Conservation (phyloP, 2,888 invertebrate genomes). For the Lepidocyrtinus sp. region DNA sequence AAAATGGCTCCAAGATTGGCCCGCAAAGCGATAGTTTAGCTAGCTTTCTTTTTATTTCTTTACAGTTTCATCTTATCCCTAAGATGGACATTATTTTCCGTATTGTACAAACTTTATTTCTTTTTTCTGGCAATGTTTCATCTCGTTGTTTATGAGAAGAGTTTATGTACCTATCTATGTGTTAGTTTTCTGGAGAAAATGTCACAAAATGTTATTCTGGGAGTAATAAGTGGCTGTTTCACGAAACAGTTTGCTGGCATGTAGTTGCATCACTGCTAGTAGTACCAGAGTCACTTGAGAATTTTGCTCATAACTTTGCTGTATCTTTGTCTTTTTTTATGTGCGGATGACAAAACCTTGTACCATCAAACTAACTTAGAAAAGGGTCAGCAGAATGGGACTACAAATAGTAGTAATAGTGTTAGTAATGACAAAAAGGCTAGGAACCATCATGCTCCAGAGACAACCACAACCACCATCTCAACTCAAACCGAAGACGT, state of each 20-base stretch:
- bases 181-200: background rate
- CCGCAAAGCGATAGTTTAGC: background rate
- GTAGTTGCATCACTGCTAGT: background rate
- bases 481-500: slow-evolving; percentile 49
- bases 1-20: slow-evolving; percentile 11
- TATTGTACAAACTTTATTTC: background rate
- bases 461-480: slow-evolving; percentile 24
- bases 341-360: slow-evolving; percentile 19
- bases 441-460: background rate
- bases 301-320: slow-evolving; percentile 13
- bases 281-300: background rate
- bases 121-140: slow-evolving; percentile 10
- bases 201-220: background rate
- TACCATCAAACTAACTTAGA: slow-evolving; percentile 23
- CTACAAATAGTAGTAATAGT: slow-evolving; percentile 23
- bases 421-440: background rate
- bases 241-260: background rate
- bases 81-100: slow-evolving; percentile 6
- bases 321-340: slow-evolving; percentile 18
- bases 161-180: slow-evolving; percentile 8
- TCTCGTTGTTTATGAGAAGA: background rate
- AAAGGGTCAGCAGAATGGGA: slow-evolving; percentile 27
- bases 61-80: background rate
- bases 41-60: background rate
- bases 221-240: background rate